Percentiles rank a stretch among this genome's conserved stretches.
These are phyloP conservation scores for Heliornis fulica DNA, from an alignment of 2,113 vertebrate genomes.

Conservation along the genomic window DNA sequence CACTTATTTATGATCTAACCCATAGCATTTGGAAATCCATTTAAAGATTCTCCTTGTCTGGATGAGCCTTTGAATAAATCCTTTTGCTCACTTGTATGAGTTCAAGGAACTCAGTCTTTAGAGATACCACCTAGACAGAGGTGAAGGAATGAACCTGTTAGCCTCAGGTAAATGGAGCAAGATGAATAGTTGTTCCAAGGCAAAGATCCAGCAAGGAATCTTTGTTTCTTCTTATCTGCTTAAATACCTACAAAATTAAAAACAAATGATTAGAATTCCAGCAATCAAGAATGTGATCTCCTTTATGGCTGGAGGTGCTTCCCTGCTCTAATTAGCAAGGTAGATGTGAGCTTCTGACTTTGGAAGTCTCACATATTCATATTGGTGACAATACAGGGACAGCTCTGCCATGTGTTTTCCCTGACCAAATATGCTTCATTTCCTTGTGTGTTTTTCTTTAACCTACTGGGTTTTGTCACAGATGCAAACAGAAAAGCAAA, in stretches of 20 bases:
- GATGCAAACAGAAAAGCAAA: not conserved
- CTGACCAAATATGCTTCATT: not conserved
- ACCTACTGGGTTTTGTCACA: not conserved
- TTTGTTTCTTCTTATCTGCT: slow-evolving; percentile 59
- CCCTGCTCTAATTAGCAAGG: not conserved
- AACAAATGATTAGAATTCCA: slow-evolving; percentile 50
- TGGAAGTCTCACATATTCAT: not conserved
- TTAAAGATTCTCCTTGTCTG: not conserved
- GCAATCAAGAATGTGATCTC: slow-evolving; percentile 17
- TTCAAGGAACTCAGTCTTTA: not conserved
- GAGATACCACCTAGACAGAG: slow-evolving; percentile 40
- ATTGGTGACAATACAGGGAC: not conserved
- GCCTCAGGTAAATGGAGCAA: not conserved
- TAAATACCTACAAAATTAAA: slow-evolving; percentile 48
- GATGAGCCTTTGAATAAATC: not conserved
- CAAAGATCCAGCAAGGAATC: slow-evolving; percentile 31
- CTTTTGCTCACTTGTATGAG: not conserved
- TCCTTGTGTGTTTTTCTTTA: not conserved
- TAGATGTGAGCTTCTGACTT: not conserved
- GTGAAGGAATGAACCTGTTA: slow-evolving; percentile 42
- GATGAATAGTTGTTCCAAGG: slow-evolving; percentile 21
- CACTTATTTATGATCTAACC: not conserved
- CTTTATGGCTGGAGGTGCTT: slow-evolving; percentile 10
- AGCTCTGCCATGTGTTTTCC: not conserved
- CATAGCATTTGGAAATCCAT: not conserved